A percentile compares a stretch with the other conserved stretches of the same genome.
Evolutionary conservation across 2,797 vertebrate species (phyloP).

Genomic region (Phataginus tetradactyla): DNA sequence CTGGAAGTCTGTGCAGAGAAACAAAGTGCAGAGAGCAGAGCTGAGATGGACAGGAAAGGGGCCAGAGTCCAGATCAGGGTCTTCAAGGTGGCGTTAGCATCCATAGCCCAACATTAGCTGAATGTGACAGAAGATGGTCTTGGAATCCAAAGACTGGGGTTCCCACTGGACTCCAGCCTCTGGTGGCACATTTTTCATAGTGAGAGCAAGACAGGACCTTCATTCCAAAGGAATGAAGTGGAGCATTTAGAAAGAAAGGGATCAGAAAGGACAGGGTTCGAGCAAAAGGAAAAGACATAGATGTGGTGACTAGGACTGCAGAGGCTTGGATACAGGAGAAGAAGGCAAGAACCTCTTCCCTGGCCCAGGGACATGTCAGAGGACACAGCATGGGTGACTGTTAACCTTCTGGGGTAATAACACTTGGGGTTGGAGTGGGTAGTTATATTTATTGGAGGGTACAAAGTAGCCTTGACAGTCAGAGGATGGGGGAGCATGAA

Average conservation of each 20-base stretch:
- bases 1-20: background rate
- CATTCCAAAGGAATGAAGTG: background rate
- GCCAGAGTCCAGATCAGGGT: background rate
- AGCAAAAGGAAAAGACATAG: background rate
- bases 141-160: background rate
- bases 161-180: background rate
- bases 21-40: conserved; percentile 9
- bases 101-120: background rate
- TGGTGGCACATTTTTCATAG: background rate
- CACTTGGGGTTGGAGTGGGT: background rate
- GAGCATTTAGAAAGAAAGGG: conserved; percentile 40
- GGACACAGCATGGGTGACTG: background rate
- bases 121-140: background rate
- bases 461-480: background rate
- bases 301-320: background rate
- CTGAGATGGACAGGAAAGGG: background rate
- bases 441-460: background rate
- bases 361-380: background rate
- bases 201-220: background rate
- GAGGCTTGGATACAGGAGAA: background rate
- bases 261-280: background rate
- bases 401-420: background rate
- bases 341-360: background rate
- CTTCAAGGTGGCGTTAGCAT: background rate
- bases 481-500: background rate